These are phyloP conservation scores for Callyntrura sp. DNA, from an alignment of 2,888 invertebrate genomes.

Conservation along the genomic window DNA sequence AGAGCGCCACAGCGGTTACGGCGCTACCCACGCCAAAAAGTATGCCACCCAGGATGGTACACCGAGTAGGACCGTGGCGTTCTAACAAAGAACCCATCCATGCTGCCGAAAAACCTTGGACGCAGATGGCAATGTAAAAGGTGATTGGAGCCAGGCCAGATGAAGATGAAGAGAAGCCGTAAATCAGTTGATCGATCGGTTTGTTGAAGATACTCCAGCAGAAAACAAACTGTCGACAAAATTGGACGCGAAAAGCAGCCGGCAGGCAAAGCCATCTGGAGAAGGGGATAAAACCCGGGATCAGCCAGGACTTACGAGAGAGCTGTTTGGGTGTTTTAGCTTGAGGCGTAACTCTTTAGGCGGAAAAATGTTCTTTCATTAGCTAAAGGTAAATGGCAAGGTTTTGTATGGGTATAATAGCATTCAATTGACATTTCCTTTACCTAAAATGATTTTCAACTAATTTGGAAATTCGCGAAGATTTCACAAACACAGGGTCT, in stretches of 20 bases:
- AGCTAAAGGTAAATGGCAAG: too few species aligned
- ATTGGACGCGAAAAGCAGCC: conserved; percentile 81
- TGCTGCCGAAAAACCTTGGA: conserved; percentile 78
- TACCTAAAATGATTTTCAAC: not conserved
- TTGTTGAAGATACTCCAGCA: conserved; percentile 82
- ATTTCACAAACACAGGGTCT: too few species aligned
- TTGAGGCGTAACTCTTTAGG: not conserved
- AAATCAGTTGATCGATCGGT: conserved; percentile 78
- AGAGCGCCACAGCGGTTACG: conserved; percentile 71
- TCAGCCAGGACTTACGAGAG: not conserved
- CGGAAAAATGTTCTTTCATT: too few species aligned
- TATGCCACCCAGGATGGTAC: conserved; percentile 70
- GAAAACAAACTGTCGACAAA: conserved; percentile 80
- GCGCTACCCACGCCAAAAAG: conserved; percentile 74
- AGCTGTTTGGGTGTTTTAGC: not conserved
- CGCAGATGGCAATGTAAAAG: conserved; percentile 80
- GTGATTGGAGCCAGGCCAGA: conserved; percentile 81
- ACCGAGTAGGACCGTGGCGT: conserved; percentile 74
- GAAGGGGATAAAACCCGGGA: conserved; percentile 68
- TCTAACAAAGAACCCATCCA: conserved; percentile 81
- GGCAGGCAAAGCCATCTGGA: conserved; percentile 81
- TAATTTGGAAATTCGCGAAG: not conserved
- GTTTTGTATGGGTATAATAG: too few species aligned
- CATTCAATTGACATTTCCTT: not conserved
- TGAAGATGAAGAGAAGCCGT: too few species aligned